Percentiles rank a stretch among this genome's conserved stretches.
Conservation (phyloP, 2,797 vertebrate species). For the Argentina silus region DNA sequence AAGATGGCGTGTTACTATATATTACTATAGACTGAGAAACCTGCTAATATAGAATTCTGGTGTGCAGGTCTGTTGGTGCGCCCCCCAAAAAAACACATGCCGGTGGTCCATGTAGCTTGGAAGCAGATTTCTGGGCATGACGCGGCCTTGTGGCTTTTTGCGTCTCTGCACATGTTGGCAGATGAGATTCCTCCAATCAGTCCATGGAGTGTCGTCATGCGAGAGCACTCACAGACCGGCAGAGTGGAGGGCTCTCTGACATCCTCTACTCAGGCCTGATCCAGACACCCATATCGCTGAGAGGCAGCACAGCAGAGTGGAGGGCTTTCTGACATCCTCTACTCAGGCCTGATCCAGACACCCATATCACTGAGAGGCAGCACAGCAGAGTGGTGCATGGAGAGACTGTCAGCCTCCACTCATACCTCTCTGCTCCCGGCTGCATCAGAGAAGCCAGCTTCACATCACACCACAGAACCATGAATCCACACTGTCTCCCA, state of each 20-base stretch:
- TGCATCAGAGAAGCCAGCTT: background rate
- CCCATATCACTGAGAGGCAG: background rate
- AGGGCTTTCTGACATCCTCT: conserved; percentile 1
- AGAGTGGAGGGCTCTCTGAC: background rate
- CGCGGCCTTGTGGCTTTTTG: background rate
- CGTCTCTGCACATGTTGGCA: background rate
- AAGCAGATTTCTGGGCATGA: too few relatives aligned
- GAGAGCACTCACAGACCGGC: background rate
- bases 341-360: background rate
- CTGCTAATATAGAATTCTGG: too few relatives aligned
- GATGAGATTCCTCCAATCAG: background rate
- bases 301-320: background rate
- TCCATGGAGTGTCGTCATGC: background rate
- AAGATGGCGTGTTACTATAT: too few relatives aligned
- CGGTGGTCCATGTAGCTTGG: too few relatives aligned
- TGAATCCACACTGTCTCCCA: background rate
- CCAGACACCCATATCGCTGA: too few relatives aligned
- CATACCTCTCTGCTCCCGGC: too few relatives aligned
- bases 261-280: background rate
- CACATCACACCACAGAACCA: background rate
- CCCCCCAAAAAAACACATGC: too few relatives aligned
- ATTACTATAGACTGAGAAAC: too few relatives aligned
- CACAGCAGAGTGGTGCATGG: background rate
- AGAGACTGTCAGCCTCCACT: background rate
- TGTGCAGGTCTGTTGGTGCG: too few relatives aligned